Evolutionary conservation across 2,797 vertebrate genomes (phyloP), one percentile per base, ranked within the genome.

Genomic region (Leucoraja ocellata): DNA sequence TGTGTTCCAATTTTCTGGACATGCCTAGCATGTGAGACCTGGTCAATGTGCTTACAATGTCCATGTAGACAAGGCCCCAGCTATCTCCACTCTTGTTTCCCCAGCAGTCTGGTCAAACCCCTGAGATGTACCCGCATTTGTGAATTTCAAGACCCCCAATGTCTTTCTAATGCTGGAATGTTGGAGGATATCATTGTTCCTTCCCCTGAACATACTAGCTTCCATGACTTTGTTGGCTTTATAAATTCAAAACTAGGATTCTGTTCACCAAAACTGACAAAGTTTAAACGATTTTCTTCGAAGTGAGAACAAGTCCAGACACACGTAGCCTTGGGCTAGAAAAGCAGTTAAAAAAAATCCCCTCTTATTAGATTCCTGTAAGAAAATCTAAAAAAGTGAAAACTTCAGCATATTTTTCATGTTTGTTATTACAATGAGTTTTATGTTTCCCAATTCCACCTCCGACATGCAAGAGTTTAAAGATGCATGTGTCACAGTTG

Each of bases 291-390:
- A 88, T 3, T 68, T 36, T 9, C 63, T 88, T 68, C 6, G 36
- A 88, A 88, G 18, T 7, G 6, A 88, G 84, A 68, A 68, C 84
- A 88, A 68, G 84, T 88, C 63, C n/a, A 68, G 84, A 11, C 84
- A 3, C 32, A 88, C 18, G 68, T 10, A 65, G 84, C 84, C 84
- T 21, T 88, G 63, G 63, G 84, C 63, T 18, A 68, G 61, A 7
- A 32, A 88, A 36, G 2, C 16, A 36, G 16, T 68, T 68, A 9
- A 68, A 86, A n/a, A n/a, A 86, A 63, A 7, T 68, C n/a, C 61
- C 32, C 84, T 63, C 0, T 68, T 68, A 68, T 88, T 88, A 68
- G n/a, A 68, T 88, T 88, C 61, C 84, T 36, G 61, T 36, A 68
- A 88, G 63, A 88, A 36, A 65, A 36, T n/a, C 14, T 21, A 36